Base-by-base conservation (phyloP, 2,888 invertebrate species). In the Chymomyza caudatula region DNA sequence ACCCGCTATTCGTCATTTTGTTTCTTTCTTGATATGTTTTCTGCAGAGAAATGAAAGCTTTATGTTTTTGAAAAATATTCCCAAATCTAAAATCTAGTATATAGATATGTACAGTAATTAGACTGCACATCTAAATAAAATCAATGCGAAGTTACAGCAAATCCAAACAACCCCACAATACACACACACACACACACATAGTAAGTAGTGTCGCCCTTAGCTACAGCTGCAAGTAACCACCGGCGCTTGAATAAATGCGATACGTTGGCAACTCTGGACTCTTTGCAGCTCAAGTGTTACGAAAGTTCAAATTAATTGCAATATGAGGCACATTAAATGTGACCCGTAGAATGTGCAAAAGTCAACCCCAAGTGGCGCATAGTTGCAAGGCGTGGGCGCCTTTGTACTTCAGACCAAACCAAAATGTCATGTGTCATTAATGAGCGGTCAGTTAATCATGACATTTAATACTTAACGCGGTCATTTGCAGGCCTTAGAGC, bases 381-480 rank as follows among this genome's bases (percentile, higher is more conserved):
- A 44, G n/a, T 8, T 15, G n/a, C 5, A 37, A 37, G 37, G 5
- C 37, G 5, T 37, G 5, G 11, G 44, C 44, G n/a, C 44, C 44
- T 13, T 22, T 11, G 44, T 15, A 42, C 37, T n/a, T 19, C 25
- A 20, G 25, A 29, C 42, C 11, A 52, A 25, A 43, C 58, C 65
- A 60, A 69, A 51, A 20, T 74, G 74, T 73, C 73, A 67, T 73
- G 58, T 74, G 86, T 63, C 63, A 59, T 67, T 86, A 85, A 83
- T 86, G 85, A 82, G 85, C 63, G 83, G 79, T 73, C 86, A 86
- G 83, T 86, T 83, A 76, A 86, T 86, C 85, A 86, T 78, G 75
- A 71, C 65, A 84, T 84, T 78, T 67, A 60, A 79, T 65, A 67
- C 64, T 54, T 55, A 49, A 55, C 37, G 43, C 13, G 58, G 17